Conservation (phyloP, 2,797 vertebrate species). For the Chelon labrosus region DNA sequence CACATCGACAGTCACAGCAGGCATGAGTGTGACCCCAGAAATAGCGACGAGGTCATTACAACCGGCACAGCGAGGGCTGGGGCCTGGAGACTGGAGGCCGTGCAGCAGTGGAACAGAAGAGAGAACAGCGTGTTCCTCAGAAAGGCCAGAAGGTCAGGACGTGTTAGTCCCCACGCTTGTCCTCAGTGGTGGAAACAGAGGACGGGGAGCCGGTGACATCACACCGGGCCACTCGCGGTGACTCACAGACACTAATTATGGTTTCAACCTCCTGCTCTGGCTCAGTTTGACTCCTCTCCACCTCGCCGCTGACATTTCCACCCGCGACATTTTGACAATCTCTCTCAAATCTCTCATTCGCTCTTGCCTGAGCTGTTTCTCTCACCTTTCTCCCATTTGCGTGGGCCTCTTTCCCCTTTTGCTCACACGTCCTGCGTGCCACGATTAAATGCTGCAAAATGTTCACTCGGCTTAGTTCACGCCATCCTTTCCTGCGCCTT, state of each 20-base stretch:
- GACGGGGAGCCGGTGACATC: conserved; percentile 66
- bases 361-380: conserved; percentile 53
- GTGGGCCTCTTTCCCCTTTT: not conserved
- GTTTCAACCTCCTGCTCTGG: conserved; percentile 65
- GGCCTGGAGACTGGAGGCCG: conserved; percentile 50
- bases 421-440: too few species aligned
- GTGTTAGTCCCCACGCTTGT: conserved; percentile 55
- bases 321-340: conserved; percentile 77
- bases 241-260: conserved; percentile 76
- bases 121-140: conserved; percentile 65
- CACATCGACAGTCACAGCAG: conserved; percentile 44
- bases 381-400: conserved; percentile 30
- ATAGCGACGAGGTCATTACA: conserved; percentile 62
- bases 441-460: too few species aligned
- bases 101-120: conserved; percentile 54
- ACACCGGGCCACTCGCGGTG: conserved; percentile 55
- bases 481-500: not conserved
- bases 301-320: conserved; percentile 74
- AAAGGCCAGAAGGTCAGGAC: conserved; percentile 65
- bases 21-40: conserved; percentile 59
- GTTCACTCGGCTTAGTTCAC: too few species aligned
- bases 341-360: conserved; percentile 65
- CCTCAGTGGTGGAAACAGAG: conserved; percentile 53
- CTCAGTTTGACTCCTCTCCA: conserved; percentile 77
- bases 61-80: conserved; percentile 25